Conservation (phyloP, 2,113 vertebrate genomes). For the Thryonomys swinderianus region DNA sequence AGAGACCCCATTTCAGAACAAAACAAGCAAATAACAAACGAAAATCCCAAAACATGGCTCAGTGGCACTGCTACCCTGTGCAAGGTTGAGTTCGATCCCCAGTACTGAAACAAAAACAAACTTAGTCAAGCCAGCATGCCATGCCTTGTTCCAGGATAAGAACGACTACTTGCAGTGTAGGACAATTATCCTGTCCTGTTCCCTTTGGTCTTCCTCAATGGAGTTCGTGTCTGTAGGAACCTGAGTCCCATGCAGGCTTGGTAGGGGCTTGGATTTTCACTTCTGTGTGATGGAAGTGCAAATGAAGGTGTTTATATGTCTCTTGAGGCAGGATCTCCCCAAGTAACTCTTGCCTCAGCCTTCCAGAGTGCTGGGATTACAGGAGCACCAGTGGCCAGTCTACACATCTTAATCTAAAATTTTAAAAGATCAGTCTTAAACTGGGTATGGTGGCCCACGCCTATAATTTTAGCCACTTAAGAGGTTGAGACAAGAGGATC, state of each 20-base stretch:
- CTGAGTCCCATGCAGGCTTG: not conserved
- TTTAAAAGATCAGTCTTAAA: not conserved
- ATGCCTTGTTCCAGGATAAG: not conserved
- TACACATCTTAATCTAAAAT: not conserved
- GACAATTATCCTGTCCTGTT: not conserved
- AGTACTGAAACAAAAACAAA: not conserved
- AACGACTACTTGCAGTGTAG: not conserved
- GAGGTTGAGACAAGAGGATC: not conserved
- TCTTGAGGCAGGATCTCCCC: not conserved
- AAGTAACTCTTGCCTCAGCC: not conserved
- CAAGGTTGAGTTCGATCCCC: no score
- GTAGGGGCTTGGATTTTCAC: not conserved
- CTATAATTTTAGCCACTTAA: not conserved
- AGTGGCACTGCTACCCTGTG: no score
- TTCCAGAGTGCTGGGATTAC: not conserved
- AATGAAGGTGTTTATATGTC: not conserved
- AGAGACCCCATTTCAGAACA: not conserved
- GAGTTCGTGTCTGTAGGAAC: not conserved
- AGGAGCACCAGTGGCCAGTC: not conserved
- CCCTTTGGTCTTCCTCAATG: not conserved
- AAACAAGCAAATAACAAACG: no score
- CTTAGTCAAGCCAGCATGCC: not conserved
- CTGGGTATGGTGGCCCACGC: not conserved
- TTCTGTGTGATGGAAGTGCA: not conserved
- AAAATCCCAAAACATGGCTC: no score